A percentile compares a stretch with the other conserved stretches of the same genome.
phyloP scores from a whole-genome alignment of 2,797 vertebrate species.

The Hippopotamyrus pictus region DNA sequence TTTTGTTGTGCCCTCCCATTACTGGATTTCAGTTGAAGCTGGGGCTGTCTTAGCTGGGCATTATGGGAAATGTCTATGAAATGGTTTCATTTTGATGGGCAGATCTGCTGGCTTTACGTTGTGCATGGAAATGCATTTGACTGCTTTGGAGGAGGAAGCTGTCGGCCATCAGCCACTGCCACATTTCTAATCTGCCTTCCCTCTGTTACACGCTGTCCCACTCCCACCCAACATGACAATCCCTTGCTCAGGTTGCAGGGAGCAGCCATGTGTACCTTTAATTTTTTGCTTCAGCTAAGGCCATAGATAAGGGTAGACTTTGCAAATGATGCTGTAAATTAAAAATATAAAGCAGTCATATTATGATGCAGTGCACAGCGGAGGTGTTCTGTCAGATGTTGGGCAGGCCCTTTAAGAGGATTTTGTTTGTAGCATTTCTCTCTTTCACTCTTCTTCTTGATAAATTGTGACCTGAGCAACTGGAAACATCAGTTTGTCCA shows the following conservation, averaged over 20 bases:
- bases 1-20: background rate
- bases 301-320: background rate
- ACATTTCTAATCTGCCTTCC: background rate
- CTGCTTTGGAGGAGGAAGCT: background rate
- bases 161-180: background rate
- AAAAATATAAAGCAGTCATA: constrained; percentile 7
- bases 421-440: background rate
- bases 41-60: background rate
- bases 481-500: background rate
- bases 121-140: background rate
- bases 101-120: background rate
- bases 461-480: background rate
- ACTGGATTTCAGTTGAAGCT: background rate
- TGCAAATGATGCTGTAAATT: constrained; percentile 13
- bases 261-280: constrained; percentile 57
- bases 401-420: background rate
- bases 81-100: background rate
- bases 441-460: background rate
- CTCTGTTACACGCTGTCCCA: background rate
- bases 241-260: constrained; percentile 24
- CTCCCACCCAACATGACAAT: constrained; percentile 39
- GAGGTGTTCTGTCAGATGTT: background rate
- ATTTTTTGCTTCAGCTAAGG: constrained; percentile 44
- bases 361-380: background rate
- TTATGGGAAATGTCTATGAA: background rate